phyloP scores from a whole-genome alignment of 2,113 vertebrate genomes.

The Sialia sialis region DNA sequence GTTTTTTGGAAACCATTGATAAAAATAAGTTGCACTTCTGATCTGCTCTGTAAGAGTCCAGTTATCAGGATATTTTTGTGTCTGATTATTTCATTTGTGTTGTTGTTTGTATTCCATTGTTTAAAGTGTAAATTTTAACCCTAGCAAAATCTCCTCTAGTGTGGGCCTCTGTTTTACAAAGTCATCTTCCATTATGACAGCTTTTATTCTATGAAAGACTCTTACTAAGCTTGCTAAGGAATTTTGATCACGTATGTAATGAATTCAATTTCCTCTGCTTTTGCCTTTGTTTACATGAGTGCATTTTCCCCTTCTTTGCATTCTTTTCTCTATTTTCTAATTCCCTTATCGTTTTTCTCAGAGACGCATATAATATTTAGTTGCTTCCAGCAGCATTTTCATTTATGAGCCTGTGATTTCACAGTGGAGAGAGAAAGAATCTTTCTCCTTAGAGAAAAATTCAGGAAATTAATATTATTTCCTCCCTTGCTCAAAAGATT shows the following conservation, averaged over 20 bases:
- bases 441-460: not conserved
- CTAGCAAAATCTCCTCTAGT: not conserved
- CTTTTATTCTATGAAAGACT: not conserved
- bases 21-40: not conserved
- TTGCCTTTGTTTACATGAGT: not conserved
- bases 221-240: not conserved
- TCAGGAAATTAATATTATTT: not conserved
- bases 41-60: not conserved
- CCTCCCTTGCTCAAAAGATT: not conserved
- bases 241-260: not conserved
- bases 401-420: not conserved
- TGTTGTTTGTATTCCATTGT: conserved; percentile 14
- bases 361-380: not conserved
- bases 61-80: not conserved
- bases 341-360: not conserved
- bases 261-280: not conserved
- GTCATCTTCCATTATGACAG: not conserved
- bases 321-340: not conserved
- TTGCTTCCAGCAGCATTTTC: not conserved
- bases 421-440: not conserved
- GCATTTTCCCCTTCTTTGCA: not conserved
- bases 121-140: not conserved
- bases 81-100: conserved; percentile 3
- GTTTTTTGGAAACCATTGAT: not conserved
- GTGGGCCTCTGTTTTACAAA: not conserved